Conservation (phyloP, 92 coral and sea anemone species). For the Pocillopora grandis region DNA sequence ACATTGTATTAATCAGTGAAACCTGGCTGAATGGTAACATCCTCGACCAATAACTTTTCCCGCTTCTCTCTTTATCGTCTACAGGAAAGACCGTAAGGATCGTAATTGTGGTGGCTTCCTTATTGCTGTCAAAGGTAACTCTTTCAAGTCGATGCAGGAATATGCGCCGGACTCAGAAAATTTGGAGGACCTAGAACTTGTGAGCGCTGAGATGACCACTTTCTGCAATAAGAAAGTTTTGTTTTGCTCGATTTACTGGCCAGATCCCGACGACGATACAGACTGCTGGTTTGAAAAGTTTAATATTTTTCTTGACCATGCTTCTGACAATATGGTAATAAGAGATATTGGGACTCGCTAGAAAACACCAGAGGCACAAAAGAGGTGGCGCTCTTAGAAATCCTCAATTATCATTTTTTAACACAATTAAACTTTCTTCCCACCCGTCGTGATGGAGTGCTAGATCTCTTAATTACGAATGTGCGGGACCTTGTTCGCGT, state of each 20-base stretch:
- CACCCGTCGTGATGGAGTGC: slow-evolving; percentile 45
- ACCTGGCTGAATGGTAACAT: slow-evolving; percentile 38
- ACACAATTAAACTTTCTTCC: slow-evolving; percentile 44
- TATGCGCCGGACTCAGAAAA: background rate
- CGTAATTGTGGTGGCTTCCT: slow-evolving; percentile 37
- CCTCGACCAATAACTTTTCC: slow-evolving; percentile 8
- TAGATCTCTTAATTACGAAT: slow-evolving; percentile 52
- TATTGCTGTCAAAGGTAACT: slow-evolving; percentile 11
- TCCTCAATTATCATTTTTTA: slow-evolving; percentile 45
- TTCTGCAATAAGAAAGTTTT: slow-evolving; percentile 27
- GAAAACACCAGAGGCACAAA: slow-evolving; percentile 36
- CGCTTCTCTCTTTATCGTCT: slow-evolving; percentile 20
- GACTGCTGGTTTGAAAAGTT: slow-evolving; percentile 32
- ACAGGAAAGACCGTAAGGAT: slow-evolving; percentile 31
- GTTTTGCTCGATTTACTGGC: slow-evolving; percentile 40
- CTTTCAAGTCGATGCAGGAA: slow-evolving; percentile 38
- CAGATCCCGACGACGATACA: slow-evolving; percentile 26
- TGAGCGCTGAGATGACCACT: slow-evolving; percentile 27
- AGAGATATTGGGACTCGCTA: slow-evolving; percentile 34
- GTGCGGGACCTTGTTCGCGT: slow-evolving; percentile 49
- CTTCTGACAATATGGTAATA: slow-evolving; percentile 24
- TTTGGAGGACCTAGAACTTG: background rate
- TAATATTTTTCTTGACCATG: slow-evolving; percentile 23
- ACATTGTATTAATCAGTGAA: slow-evolving; percentile 9
- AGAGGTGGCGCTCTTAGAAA: slow-evolving; percentile 48